Conservation (phyloP, 2,113 vertebrate species). For the Lagenorhynchus albirostris region DNA sequence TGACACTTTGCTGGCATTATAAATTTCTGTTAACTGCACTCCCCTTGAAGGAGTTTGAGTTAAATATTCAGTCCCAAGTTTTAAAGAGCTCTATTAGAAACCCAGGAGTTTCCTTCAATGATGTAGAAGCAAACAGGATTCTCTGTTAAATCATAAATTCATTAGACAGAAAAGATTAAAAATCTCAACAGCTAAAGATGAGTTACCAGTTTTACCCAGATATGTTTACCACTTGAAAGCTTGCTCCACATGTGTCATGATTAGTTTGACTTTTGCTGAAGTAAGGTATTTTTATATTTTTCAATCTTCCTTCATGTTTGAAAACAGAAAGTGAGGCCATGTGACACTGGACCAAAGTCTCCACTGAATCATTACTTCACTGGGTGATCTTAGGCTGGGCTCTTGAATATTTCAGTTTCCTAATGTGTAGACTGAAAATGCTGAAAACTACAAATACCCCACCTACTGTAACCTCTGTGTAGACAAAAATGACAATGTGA, state of each 20-base stretch:
- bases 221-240: not conserved
- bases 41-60: not conserved
- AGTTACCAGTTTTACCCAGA: not conserved
- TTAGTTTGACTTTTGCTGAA: not conserved
- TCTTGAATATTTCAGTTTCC: not conserved
- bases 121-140: not conserved
- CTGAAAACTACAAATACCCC: not conserved
- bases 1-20: not conserved
- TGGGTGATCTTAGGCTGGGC: not conserved
- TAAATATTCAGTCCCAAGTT: not conserved
- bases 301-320: not conserved
- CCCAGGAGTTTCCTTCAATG: not conserved
- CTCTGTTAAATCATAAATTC: not conserved
- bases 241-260: not conserved
- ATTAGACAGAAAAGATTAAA: not conserved
- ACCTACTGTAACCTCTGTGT: not conserved
- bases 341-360: not conserved
- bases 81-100: not conserved
- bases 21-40: not conserved
- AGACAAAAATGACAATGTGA: not conserved
- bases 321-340: not conserved
- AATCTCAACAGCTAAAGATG: not conserved
- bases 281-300: not conserved
- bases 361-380: not conserved
- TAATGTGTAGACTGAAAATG: not conserved